phyloP scores from a whole-genome alignment of 2,888 invertebrate species.

The Rotaria sp. region DNA sequence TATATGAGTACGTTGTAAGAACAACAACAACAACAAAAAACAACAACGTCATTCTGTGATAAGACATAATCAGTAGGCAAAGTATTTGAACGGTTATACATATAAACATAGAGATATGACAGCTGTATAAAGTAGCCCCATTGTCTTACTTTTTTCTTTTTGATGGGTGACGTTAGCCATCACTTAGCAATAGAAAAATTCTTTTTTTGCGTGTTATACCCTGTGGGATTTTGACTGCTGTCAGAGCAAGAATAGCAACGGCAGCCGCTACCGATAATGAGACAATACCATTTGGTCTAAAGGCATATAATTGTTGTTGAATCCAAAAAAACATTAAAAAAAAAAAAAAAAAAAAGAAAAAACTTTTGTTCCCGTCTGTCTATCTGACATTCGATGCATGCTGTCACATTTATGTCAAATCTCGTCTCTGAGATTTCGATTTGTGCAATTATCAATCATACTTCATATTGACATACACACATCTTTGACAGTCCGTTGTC shows the following conservation, averaged over 20 bases:
- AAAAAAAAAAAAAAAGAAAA: not conserved
- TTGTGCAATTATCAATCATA: conserved; percentile 1
- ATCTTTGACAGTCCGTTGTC: not conserved
- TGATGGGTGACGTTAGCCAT: not conserved
- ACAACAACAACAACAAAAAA: not conserved
- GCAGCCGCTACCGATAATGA: conserved; percentile 18
- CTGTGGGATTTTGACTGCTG: conserved; percentile 19
- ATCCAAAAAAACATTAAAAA: not conserved
- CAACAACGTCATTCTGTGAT: not conserved
- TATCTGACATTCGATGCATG: conserved; percentile 4
- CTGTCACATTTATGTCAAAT: conserved; percentile 14
- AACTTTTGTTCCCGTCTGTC: not conserved
- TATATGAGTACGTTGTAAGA: not conserved
- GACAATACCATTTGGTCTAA: not conserved
- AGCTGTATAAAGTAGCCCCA: not conserved
- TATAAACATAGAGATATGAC: conserved; percentile 1
- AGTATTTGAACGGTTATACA: not conserved
- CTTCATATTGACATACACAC: not conserved
- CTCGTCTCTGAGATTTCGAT: not conserved
- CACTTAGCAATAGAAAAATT: not conserved
- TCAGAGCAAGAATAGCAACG: conserved; percentile 1
- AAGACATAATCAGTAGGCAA: not conserved
- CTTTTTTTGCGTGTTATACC: not conserved
- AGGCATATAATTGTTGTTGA: conserved; percentile 14
- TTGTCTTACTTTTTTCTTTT: not conserved